These are phyloP conservation scores for Passer domesticus DNA, from an alignment of 2,113 vertebrate species.

Conservation along the genomic window DNA sequence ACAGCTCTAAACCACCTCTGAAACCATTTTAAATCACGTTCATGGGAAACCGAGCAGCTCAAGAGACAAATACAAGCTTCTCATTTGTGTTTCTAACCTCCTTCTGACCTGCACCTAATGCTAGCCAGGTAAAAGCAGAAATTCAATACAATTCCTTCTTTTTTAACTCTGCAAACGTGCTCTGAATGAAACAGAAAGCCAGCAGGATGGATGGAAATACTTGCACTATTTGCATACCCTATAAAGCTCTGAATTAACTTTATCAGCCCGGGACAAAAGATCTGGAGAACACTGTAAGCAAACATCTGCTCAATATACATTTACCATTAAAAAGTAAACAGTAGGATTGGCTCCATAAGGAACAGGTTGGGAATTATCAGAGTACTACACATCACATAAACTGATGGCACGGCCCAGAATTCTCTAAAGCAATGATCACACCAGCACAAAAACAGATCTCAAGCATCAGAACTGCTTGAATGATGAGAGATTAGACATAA, in stretches of 20 bases:
- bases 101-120: not conserved
- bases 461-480: not conserved
- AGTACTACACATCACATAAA: conserved; percentile 18
- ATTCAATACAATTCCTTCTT: not conserved
- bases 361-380: conserved; percentile 59
- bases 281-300: conserved; percentile 55
- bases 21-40: not conserved
- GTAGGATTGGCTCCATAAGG: conserved; percentile 40
- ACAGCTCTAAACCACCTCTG: not conserved
- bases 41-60: not conserved
- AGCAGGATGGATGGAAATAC: not conserved
- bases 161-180: not conserved
- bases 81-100: not conserved
- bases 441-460: not conserved
- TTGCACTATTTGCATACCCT: not conserved
- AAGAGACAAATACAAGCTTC: not conserved
- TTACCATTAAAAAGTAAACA: conserved; percentile 48
- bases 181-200: not conserved
- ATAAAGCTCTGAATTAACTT: conserved; percentile 53
- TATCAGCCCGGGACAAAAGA: conserved; percentile 51
- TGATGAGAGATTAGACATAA: not conserved
- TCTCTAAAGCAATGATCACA: not conserved
- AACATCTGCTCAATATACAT: conserved; percentile 63
- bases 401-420: not conserved
- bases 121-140: not conserved